Evolutionary conservation across 2,797 vertebrate species (phyloP), one percentile per base, ranked within the genome.

Genomic region (Danio choprae): DNA sequence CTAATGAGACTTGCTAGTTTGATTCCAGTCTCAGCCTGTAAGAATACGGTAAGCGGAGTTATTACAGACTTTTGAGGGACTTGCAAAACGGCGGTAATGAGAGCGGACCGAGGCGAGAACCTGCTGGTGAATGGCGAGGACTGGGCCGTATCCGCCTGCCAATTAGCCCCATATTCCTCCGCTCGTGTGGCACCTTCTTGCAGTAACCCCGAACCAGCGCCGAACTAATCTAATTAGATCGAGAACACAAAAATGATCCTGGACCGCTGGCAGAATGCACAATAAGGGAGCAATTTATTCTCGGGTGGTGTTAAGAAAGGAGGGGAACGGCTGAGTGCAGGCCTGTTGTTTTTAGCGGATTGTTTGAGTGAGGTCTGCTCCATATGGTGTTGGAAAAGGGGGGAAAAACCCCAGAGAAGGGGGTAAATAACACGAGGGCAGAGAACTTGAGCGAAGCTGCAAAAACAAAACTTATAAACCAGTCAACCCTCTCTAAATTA

Each of bases 291-390:
- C 78, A 44, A 87, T 87, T 88, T 85, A 87, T 85, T 81, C 78
- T 75, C 46, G 22, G 58, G 58, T 81, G 80, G 79, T 82, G 83
- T 83, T 85, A 77, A 83, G 79, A 79, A 80, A 73, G 29, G 77
- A 75, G 60, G 79, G 29, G 68, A 81, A 79, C 79, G 79, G 83
- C 87, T 82, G 80, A 89, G 84, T 81, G 77, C 70, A 62, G 75
- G 77, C 73, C 81, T 89, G 87, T 87, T 88, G 85, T 88, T 88
- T 87, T 88, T 87, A 86, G 85, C 79, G 59, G 86, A 86, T 87
- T 86, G 87, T 87, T 88, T 88, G 84, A 81, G 64, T 77, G 78
- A 87, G 84, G 86, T 81, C 83, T 82, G 79, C 78, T 86, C 83
- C 87, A 88, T 88, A 87, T 89, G 87, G 86, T 77, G 48, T 77